A percentile compares a stretch with the other conserved stretches of the same genome.
Conservation (phyloP, 2,888 invertebrate species). For the Leucophenga montana region DNA sequence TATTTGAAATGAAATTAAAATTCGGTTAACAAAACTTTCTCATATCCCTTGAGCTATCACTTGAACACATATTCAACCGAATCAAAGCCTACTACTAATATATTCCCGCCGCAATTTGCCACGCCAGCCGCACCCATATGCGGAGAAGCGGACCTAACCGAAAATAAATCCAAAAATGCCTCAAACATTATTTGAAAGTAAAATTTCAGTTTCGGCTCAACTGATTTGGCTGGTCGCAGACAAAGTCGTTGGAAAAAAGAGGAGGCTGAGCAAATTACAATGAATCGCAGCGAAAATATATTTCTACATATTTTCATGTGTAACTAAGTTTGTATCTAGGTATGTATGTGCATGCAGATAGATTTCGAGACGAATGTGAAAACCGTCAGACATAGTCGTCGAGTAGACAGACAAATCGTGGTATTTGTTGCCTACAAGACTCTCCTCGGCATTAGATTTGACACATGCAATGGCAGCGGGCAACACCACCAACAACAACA, state of each 20-base stretch:
- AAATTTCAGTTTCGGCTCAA: conserved; percentile 8
- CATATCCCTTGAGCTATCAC: not conserved
- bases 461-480: conserved; percentile 22
- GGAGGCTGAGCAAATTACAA: conserved; percentile 23
- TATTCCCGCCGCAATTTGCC: conserved; percentile 15
- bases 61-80: not conserved
- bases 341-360: not conserved
- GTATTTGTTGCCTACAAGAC: conserved; percentile 19
- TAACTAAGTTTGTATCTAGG: conserved; percentile 1
- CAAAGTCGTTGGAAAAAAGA: not conserved
- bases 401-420: conserved; percentile 5
- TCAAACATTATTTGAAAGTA: conserved; percentile 18
- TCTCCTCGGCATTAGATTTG: conserved; percentile 26
- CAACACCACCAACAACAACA: conserved; percentile 6
- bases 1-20: too few relatives aligned
- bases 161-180: conserved; percentile 14
- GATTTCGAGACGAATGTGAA: not conserved
- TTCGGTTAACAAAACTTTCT: too few relatives aligned
- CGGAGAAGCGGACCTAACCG: conserved; percentile 3
- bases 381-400: not conserved
- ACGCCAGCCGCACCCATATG: conserved; percentile 21
- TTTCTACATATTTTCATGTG: conserved; percentile 10
- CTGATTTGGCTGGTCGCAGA: conserved; percentile 7
- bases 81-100: conserved; percentile 4
- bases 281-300: conserved; percentile 19